These are phyloP conservation scores for Zaprionus inermis DNA, from an alignment of 1,140 invertebrate genomes.

Conservation along the genomic window DNA sequence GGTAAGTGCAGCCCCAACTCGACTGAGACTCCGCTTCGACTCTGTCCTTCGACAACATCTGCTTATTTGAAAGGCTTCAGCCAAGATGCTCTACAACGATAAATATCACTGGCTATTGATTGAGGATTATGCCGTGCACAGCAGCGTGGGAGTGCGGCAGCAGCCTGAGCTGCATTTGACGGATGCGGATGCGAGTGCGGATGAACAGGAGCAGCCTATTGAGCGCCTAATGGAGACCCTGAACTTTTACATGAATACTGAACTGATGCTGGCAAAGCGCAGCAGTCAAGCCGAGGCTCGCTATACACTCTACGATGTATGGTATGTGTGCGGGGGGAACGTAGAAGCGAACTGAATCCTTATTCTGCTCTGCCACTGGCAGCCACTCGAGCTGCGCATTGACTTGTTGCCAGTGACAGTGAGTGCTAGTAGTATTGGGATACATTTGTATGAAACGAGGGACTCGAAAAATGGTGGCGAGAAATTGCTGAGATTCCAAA, in stretches of 20 bases:
- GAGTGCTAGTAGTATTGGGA: slow-evolving; percentile 20
- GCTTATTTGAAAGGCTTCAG: slow-evolving; percentile 74
- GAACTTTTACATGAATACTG: slow-evolving; percentile 83
- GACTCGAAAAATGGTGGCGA: not conserved
- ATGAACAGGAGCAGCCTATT: slow-evolving; percentile 62
- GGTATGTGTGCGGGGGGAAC: slow-evolving; percentile 53
- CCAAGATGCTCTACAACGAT: slow-evolving; percentile 80
- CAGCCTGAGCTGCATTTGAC: slow-evolving; percentile 15
- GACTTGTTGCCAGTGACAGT: slow-evolving; percentile 38
- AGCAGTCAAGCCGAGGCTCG: slow-evolving; percentile 28
- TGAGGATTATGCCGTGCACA: slow-evolving; percentile 79
- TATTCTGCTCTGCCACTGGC: slow-evolving; percentile 1
- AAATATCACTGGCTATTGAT: slow-evolving; percentile 84
- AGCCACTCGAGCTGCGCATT: slow-evolving; percentile 24
- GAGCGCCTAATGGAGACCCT: slow-evolving; percentile 77
- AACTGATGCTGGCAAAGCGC: slow-evolving; percentile 79
- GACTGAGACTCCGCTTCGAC: not conserved
- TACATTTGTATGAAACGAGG: slow-evolving; percentile 12
- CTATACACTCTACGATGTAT: slow-evolving; percentile 76
- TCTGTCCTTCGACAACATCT: not conserved
- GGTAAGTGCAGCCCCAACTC: slow-evolving; percentile 58
- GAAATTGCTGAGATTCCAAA: not conserved
- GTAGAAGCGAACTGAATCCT: not conserved
- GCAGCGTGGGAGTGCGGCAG: slow-evolving; percentile 34
- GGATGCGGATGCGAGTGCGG: slow-evolving; percentile 21